These are phyloP conservation scores for Sardina pilchardus DNA, from an alignment of 2,113 vertebrate genomes.

Conservation along the genomic window DNA sequence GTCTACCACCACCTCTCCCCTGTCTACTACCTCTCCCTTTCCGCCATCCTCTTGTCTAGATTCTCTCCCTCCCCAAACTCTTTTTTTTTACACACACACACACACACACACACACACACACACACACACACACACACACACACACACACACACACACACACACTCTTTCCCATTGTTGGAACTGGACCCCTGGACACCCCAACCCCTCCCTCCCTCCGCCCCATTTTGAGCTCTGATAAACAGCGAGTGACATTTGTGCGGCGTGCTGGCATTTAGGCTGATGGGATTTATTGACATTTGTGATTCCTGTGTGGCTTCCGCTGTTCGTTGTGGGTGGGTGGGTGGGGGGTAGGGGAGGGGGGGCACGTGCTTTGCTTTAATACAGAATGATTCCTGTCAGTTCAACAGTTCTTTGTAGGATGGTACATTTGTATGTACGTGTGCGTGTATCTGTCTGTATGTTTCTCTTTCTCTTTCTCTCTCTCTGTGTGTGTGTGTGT, in stretches of 20 bases:
- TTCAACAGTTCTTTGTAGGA: neutral
- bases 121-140: neutral
- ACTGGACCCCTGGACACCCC: neutral
- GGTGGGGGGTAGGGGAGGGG: neutral
- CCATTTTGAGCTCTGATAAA: constrained; percentile 53
- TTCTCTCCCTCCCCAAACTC: neutral
- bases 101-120: neutral
- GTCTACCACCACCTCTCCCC: neutral
- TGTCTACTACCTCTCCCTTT: constrained; percentile 14
- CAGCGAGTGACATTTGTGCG: constrained; percentile 64
- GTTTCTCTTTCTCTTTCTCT: no score
- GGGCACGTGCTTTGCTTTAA: neutral
- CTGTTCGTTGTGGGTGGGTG: constrained; percentile 34
- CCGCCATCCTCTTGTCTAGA: neutral
- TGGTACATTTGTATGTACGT: neutral
- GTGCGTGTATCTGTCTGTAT: neutral
- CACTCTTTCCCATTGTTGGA: neutral
- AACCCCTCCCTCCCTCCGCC: neutral
- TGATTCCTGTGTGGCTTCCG: constrained; percentile 26
- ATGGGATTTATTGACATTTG: constrained; percentile 67
- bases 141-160: neutral
- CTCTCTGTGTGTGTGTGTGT: neutral
- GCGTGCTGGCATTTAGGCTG: constrained; percentile 65
- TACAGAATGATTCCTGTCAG: neutral
- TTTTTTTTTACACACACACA: neutral